Base-by-base conservation (phyloP, 2,888 invertebrate genomes). In the Leptinotarsa tumamoca region DNA sequence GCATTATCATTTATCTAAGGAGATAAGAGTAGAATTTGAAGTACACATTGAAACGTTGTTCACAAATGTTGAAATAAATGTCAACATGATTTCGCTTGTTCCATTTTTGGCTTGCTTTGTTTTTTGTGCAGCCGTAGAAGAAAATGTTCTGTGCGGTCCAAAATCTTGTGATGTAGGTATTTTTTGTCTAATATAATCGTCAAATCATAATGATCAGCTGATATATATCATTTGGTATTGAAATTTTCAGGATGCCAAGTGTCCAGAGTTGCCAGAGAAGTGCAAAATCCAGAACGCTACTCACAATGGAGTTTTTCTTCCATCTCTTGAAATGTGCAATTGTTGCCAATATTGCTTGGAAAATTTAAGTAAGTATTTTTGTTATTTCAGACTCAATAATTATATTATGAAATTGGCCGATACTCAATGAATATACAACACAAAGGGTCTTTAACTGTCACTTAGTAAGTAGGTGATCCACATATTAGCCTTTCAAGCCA, bases 331-430 rank as follows among this genome's bases (percentile, higher is more conserved):
- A 0, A 84, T 89, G 0, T 93, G 93, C 85, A 93, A 92, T 84
- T 93, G 93, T 84, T 93, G 93, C 79, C 87, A 91, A 0, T 91
- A 89, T 84, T 93, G 93, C 79, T 83, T 93, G 63, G 89, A 90
- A 4, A 89, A 91, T 80, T 88, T 91, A 80, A 87, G 92, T 92
- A 88, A 85, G 84, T 83, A 4, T 7, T 49, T 50, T 15, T 33
- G 33, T 70, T 43, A 43, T 43, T 43, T 10, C 33, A 43, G 33
- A 43, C 10, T 13, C 10, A 43, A 43, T 43, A 10, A 43, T 10
- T 43, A 10, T 43, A 43, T 43, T 0, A 10, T 43, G 10, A 10
- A 43, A 43, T 43, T 43, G 43, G 43, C 10, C 13, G 7, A 43
- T 43, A 43, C 43, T 10, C 43, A 43, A 43, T 10, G 43, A 7